Evolutionary conservation across 2,113 vertebrate genomes (phyloP).

Genomic region (Bufo bufo): DNA sequence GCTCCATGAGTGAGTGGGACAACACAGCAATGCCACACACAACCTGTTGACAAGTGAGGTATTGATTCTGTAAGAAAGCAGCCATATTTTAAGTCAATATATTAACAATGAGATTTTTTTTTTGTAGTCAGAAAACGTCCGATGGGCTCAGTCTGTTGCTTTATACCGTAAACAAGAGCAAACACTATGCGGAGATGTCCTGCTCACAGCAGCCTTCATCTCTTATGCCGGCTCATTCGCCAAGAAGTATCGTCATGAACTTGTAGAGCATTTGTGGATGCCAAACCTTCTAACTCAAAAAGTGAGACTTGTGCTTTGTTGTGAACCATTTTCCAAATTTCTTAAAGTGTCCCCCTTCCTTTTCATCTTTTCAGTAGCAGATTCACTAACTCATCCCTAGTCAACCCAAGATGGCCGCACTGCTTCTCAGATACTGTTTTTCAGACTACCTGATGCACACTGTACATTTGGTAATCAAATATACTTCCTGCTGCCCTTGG

Average conservation of each 20-base stretch:
- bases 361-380: too few relatives aligned
- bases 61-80: background rate
- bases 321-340: background rate
- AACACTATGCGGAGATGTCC: constrained; percentile 72
- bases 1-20: too few relatives aligned
- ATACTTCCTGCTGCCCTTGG: too few relatives aligned
- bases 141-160: constrained; percentile 74
- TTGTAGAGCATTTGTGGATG: constrained; percentile 73
- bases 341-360: background rate
- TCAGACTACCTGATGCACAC: too few relatives aligned
- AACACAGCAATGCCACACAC: too few relatives aligned
- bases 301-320: constrained; percentile 58
- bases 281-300: constrained; percentile 70
- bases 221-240: constrained; percentile 75
- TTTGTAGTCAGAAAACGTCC: constrained; percentile 77
- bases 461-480: too few relatives aligned
- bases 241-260: constrained; percentile 69
- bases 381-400: too few relatives aligned
- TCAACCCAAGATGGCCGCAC: too few relatives aligned
- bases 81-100: too few relatives aligned
- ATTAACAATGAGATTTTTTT: background rate
- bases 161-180: constrained; percentile 76
- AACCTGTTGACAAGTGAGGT: too few relatives aligned
- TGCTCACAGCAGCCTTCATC: constrained; percentile 74
- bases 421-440: too few relatives aligned